A percentile compares a stretch with the other conserved stretches of the same genome.
Evolutionary conservation across 35 echinoderm and acorn worm genomes (phyloP).

Genomic region (Ophioderma brevispina): DNA sequence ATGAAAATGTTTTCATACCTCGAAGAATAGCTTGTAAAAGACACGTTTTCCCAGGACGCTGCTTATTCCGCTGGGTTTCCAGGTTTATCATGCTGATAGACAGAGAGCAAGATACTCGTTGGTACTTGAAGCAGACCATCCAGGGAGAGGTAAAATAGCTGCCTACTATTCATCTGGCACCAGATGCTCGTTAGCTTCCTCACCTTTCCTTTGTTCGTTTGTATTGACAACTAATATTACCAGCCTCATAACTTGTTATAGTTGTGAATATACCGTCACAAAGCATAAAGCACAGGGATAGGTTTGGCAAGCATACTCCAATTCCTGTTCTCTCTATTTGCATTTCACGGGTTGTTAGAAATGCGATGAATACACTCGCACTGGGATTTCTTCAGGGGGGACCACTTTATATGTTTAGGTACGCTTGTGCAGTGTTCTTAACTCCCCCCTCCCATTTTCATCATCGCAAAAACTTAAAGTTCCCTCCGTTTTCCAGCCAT

Average conservation of each 20-base stretch:
- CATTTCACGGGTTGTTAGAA: neutral
- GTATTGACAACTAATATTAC: neutral
- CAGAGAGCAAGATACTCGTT: neutral
- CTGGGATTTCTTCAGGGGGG: neutral
- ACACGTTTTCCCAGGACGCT: neutral
- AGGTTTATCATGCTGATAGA: neutral
- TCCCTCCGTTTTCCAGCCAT: neutral
- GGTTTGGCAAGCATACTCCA: neutral
- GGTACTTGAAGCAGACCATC: neutral
- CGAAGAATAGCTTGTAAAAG: neutral
- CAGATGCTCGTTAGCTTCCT: neutral
- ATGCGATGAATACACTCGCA: neutral
- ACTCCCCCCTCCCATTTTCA: neutral
- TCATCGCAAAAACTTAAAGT: neutral
- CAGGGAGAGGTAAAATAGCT: too few species aligned
- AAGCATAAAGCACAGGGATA: neutral
- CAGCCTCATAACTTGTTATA: neutral
- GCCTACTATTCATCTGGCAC: neutral
- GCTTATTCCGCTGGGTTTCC: too few species aligned
- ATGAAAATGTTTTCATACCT: constrained; percentile 2
- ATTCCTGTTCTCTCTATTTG: neutral
- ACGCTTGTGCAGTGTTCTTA: neutral
- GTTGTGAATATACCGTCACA: neutral
- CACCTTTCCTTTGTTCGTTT: neutral
- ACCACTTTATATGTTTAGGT: neutral